Percentiles rank a stretch among this genome's conserved stretches.
Conservation (phyloP, 1,140 invertebrate species). For the Cataglyphis hispanica region DNA sequence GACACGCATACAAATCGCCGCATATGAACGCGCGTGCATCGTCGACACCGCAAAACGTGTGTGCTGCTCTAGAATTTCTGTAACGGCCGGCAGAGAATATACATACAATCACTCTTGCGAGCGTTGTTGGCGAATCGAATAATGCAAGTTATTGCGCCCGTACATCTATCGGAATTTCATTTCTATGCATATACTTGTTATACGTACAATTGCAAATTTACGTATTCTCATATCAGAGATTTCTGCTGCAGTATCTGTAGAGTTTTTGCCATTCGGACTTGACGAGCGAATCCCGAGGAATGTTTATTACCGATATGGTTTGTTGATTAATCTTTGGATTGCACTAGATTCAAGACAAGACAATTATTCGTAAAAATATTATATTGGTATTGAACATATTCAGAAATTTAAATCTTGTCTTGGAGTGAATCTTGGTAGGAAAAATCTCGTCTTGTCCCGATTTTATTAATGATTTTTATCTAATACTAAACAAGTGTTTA, state of each 20-base stretch:
- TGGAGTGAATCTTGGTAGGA: too few species aligned
- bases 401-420: too few species aligned
- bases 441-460: too few species aligned
- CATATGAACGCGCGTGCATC: neutral
- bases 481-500: too few species aligned
- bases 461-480: too few species aligned
- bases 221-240: neutral
- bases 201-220: neutral
- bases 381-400: too few species aligned
- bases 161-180: conserved; percentile 9
- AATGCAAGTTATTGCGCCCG: conserved; percentile 30
- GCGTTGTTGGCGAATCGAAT: conserved; percentile 48
- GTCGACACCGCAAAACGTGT: neutral
- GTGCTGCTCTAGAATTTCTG: conserved; percentile 43
- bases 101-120: conserved; percentile 14
- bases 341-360: too few species aligned
- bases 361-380: too few species aligned
- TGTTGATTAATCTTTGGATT: neutral
- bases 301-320: neutral
- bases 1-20: neutral
- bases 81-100: neutral
- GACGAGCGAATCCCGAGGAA: neutral
- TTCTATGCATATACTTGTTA: neutral
- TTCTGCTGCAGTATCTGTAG: neutral
- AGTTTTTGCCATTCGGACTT: neutral